Base-by-base conservation (phyloP, 2,888 invertebrate genomes). In the Xestia c-nigrum region DNA sequence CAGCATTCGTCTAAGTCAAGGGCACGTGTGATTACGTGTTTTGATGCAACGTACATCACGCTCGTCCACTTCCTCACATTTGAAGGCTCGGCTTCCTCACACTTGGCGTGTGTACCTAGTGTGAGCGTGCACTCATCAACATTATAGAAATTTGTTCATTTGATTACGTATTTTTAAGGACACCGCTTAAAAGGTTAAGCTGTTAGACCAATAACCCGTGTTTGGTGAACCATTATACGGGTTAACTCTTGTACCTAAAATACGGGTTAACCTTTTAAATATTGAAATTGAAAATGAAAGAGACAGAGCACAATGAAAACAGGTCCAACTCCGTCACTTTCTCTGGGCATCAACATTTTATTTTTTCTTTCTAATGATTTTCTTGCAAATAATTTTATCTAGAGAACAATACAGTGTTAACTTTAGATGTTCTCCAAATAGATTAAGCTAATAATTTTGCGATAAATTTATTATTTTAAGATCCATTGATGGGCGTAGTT, bases 11-110 rank as follows among this genome's bases (percentile, higher is more conserved):
- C 9, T 46, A 43, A 55, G 72, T 72, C 72, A 76, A 79, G 77
- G 77, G 72, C 68, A 21, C 21, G 24, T 19, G 14, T 24, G 64
- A 68, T 78, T 67, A 71, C 66, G 31, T 55, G 43, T 47, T 46
- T 46, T 78, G 68, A 78, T 78, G 78, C 64, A 78, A 68, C n/a
- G n/a, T n/a, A n/a, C 40, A 70, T 63, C 70, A 63, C 55, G 70
- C 10, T 70, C 47, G 47, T 38, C 14, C 50, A 57, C 55, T 67
- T 78, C 55, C 55, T 57, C 52, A 38, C 46, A 72, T 46, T 72
- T 76, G 57, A 31, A 38, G 69, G 31, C 7, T 21, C 10, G 50
- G 50, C 50, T 52, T 52, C 50, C 50, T 52, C 50, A 6, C 55
- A 57, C n/a, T 24, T 5, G 24, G n/a, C 16, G 21, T 46, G 14